These are phyloP conservation scores for Dynastes maya DNA, from an alignment of 2,888 invertebrate genomes.

Conservation along the genomic window DNA sequence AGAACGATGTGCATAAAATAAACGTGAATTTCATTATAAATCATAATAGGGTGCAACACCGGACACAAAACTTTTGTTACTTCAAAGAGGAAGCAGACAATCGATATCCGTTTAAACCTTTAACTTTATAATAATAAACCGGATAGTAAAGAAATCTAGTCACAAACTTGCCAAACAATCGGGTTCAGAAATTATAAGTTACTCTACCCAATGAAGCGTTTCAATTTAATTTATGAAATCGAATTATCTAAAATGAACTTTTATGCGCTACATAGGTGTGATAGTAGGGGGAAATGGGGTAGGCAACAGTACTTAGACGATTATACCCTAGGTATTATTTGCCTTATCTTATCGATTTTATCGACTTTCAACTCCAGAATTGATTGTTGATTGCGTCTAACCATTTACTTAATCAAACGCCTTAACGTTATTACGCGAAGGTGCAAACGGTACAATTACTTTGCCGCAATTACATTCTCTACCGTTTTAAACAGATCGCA, in stretches of 20 bases:
- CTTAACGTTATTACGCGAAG: constrained; percentile 20
- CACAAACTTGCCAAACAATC: constrained; percentile 8
- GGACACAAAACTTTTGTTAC: not conserved
- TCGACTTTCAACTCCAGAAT: not conserved
- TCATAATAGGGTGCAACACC: too few relatives aligned
- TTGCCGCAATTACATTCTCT: not conserved
- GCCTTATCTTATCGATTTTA: not conserved
- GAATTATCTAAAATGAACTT: constrained; percentile 14
- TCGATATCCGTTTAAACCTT: not conserved
- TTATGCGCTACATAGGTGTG: not conserved
- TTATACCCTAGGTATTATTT: not conserved
- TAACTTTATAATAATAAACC: constrained; percentile 12
- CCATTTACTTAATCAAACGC: constrained; percentile 45
- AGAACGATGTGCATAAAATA: too few relatives aligned
- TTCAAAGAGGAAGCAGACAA: not conserved
- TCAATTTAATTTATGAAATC: constrained; percentile 11
- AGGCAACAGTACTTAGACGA: not conserved
- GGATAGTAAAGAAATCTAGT: constrained; percentile 3
- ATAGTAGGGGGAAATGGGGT: not conserved
- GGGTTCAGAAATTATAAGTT: constrained; percentile 29
- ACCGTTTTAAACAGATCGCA: constrained; percentile 2
- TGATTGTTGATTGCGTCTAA: constrained; percentile 36
- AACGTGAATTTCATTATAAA: too few relatives aligned
- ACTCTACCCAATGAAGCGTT: not conserved
- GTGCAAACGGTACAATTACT: constrained; percentile 16